These are phyloP conservation scores for Trichechus manatus DNA, from an alignment of 2,113 vertebrate species.

Conservation along the genomic window DNA sequence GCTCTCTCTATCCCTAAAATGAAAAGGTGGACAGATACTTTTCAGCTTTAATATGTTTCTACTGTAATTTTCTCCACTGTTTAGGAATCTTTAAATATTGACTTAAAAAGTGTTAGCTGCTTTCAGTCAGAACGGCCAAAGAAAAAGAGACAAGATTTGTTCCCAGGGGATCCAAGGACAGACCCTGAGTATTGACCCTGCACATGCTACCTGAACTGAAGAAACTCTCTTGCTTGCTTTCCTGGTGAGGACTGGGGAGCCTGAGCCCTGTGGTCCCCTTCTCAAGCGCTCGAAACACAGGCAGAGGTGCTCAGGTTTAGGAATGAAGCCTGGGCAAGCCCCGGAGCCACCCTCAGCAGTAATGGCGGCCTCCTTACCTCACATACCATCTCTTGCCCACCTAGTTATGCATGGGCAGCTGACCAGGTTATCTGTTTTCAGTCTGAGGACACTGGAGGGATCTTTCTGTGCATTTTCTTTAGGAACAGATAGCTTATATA, in stretches of 20 bases:
- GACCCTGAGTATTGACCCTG: not conserved
- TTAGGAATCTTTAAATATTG: not conserved
- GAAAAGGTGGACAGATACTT: not conserved
- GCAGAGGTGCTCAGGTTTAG: not conserved
- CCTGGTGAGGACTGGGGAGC: not conserved
- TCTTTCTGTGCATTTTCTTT: not conserved
- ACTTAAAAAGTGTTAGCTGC: not conserved
- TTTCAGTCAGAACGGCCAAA: not conserved
- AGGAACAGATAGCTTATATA: not conserved
- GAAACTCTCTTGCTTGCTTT: not conserved
- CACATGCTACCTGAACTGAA: not conserved
- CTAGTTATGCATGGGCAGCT: rapidly evolving
- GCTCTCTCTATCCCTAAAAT: not conserved
- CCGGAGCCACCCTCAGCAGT: not conserved
- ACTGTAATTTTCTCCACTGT: slow-evolving; percentile 20
- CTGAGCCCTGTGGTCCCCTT: not conserved
- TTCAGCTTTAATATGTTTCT: slow-evolving; percentile 12
- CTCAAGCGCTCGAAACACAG: not conserved
- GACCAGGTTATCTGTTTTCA: not conserved
- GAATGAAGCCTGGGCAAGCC: rapidly evolving
- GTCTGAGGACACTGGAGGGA: not conserved
- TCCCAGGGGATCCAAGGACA: not conserved
- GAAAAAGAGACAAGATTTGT: not conserved
- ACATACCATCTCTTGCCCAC: not conserved
- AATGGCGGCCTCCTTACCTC: not conserved